Evolutionary conservation across 2,888 invertebrate species (phyloP).

Genomic region (Limenitis camilla): DNA sequence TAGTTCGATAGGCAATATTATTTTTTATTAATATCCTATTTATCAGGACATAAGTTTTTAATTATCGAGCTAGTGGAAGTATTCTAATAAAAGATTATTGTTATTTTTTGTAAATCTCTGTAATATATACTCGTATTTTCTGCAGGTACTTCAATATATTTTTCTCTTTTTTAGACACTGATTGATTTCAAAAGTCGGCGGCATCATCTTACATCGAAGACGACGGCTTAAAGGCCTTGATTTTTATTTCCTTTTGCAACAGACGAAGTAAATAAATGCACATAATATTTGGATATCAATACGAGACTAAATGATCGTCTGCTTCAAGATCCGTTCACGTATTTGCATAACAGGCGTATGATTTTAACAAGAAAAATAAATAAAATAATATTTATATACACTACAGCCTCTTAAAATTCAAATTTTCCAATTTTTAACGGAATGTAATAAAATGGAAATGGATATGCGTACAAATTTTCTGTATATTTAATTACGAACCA

Average conservation of each 20-base stretch:
- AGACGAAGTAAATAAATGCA: conserved; percentile 64
- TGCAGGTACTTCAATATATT: not conserved
- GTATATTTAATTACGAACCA: too few species aligned
- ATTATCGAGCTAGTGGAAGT: too few species aligned
- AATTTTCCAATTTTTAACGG: not conserved
- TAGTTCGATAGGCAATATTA: too few species aligned
- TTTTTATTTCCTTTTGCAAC: conserved; percentile 35
- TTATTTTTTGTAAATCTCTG: too few species aligned
- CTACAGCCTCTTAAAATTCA: conserved; percentile 1
- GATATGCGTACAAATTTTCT: too few species aligned
- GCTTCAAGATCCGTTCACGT: conserved; percentile 39
- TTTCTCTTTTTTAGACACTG: not conserved
- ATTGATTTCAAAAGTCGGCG: conserved; percentile 1
- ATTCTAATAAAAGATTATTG: too few species aligned
- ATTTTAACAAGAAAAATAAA: conserved; percentile 25
- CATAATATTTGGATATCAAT: conserved; percentile 66
- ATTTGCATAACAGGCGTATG: conserved; percentile 60
- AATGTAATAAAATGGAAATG: not conserved
- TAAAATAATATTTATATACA: conserved; percentile 5
- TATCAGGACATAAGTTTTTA: too few species aligned
- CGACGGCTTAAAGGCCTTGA: conserved; percentile 2
- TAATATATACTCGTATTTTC: too few species aligned
- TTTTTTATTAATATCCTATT: too few species aligned
- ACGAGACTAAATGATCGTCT: conserved; percentile 42
- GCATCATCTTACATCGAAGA: conserved; percentile 5